phyloP scores from a whole-genome alignment of 2,888 invertebrate species.

The Orthosia incerta region DNA sequence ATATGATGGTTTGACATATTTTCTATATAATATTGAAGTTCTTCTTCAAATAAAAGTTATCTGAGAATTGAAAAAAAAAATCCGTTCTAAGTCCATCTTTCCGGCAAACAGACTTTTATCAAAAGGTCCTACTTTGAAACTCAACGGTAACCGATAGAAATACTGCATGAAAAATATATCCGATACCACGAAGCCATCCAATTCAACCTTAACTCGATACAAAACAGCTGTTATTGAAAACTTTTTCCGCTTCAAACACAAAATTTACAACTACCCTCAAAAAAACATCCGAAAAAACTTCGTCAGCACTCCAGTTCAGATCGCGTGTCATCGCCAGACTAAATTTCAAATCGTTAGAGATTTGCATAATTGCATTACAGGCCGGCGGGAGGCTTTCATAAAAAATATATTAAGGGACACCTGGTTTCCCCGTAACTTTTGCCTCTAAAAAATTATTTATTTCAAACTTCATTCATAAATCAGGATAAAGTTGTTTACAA shows the following conservation, averaged over 20 bases:
- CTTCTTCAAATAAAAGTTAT: too few relatives aligned
- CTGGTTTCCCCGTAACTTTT: slow-evolving; percentile 84
- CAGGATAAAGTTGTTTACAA: slow-evolving; percentile 89
- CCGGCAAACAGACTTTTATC: not conserved
- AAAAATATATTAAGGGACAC: slow-evolving; percentile 89
- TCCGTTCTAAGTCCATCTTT: too few relatives aligned
- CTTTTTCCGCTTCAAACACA: slow-evolving; percentile 17
- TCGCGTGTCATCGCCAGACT: slow-evolving; percentile 71
- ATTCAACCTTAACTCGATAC: slow-evolving; percentile 21
- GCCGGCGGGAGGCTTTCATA: slow-evolving; percentile 78
- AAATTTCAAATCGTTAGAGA: slow-evolving; percentile 75
- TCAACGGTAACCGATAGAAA: not conserved
- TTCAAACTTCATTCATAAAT: slow-evolving; percentile 89
- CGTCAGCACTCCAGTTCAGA: slow-evolving; percentile 46
- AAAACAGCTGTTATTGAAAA: slow-evolving; percentile 14
- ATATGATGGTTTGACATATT: too few relatives aligned
- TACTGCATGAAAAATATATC: not conserved
- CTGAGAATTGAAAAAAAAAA: too few relatives aligned
- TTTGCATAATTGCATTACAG: slow-evolving; percentile 88
- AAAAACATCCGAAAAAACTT: slow-evolving; percentile 28
- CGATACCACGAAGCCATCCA: not conserved
- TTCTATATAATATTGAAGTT: too few relatives aligned
- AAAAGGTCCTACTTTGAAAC: not conserved
- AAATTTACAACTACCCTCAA: slow-evolving; percentile 46
- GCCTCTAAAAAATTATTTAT: slow-evolving; percentile 89